Base-by-base conservation (phyloP, 2,888 invertebrate species). In the Maniola hyperantus region DNA sequence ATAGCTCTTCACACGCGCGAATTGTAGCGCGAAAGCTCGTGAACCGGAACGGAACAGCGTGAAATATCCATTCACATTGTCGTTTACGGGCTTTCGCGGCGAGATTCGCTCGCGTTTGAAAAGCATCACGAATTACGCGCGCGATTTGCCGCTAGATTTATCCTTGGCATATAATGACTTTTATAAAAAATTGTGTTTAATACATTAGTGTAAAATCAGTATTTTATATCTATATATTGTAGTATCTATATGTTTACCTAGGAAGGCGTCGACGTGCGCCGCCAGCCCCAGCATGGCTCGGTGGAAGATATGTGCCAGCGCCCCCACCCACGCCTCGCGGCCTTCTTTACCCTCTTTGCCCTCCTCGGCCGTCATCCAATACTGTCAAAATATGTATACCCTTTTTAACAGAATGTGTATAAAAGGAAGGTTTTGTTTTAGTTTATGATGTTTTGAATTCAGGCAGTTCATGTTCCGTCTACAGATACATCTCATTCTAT, bases 231-330 rank as follows among this genome's bases (percentile, higher is more conserved):
- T 48, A 48, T 18, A 8, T 8, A n/a, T n/a, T n/a, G n/a, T n/a
- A n/a, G n/a, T n/a, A n/a, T n/a, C n/a, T 18, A 0, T 15, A 15
- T 48, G 8, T 48, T 46, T 93, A 97, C 99, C 99, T 73, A 99
- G 93, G 91, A 99, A 99, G 1, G 98, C 98, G 91, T 99, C 99
- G 13, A 99, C 98, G 82, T 99, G 96, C 39, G 96, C 96, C 0
- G 99, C 97, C 69, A 99, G 94, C 48, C 98, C 98, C 86, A 96
- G 96, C 93, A 99, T 97, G 8, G 99, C 98, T 83, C 97, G 97
- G 75, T 97, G 94, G 93, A 99, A 99, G 82, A 98, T 98, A 71
- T 95, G 93, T 0, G 99, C 99, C 74, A 99, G 88, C 13, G 95
- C 97, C 90, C 99, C 98, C 79, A 97, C 97, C 83, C 97, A 97